A percentile compares a stretch with the other conserved stretches of the same genome.
These are phyloP conservation scores for Pseudomyrmex concolor DNA, from an alignment of 1,140 invertebrate genomes.

Conservation along the genomic window DNA sequence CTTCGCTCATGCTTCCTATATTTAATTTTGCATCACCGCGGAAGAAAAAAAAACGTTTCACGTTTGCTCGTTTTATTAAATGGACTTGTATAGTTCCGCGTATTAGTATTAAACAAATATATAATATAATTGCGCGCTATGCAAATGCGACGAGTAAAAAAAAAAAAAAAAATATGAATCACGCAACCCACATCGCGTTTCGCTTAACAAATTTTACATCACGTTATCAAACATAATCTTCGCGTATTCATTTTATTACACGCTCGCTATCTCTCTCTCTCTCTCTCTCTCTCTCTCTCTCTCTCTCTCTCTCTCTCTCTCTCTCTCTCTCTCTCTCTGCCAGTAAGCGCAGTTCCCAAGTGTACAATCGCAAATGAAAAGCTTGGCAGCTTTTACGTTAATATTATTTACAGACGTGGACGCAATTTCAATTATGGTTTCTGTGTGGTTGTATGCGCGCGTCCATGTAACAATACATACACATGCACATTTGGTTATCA, in stretches of 20 bases:
- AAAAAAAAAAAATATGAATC: slow-evolving; percentile 54
- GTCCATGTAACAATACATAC: not conserved
- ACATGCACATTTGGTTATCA: not conserved
- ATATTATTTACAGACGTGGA: slow-evolving; percentile 33
- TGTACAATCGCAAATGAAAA: slow-evolving; percentile 48
- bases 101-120: slow-evolving; percentile 15
- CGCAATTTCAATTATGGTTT: slow-evolving; percentile 18
- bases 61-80: slow-evolving; percentile 57
- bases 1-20: slow-evolving; percentile 35
- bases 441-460: not conserved
- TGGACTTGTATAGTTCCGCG: slow-evolving; percentile 44
- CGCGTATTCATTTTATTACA: slow-evolving; percentile 49
- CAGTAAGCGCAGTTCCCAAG: slow-evolving; percentile 25
- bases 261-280: no score
- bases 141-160: slow-evolving; percentile 53
- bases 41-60: slow-evolving; percentile 22
- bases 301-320: no score
- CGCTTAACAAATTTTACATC: slow-evolving; percentile 57
- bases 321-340: not conserved
- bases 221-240: slow-evolving; percentile 60
- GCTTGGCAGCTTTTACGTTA: not conserved
- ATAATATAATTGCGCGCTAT: slow-evolving; percentile 51
- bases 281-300: not conserved
- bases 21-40: slow-evolving; percentile 48
- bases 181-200: slow-evolving; percentile 51